These are phyloP conservation scores for Carollia perspicillata DNA, from an alignment of 2,113 vertebrate species.

Conservation along the genomic window DNA sequence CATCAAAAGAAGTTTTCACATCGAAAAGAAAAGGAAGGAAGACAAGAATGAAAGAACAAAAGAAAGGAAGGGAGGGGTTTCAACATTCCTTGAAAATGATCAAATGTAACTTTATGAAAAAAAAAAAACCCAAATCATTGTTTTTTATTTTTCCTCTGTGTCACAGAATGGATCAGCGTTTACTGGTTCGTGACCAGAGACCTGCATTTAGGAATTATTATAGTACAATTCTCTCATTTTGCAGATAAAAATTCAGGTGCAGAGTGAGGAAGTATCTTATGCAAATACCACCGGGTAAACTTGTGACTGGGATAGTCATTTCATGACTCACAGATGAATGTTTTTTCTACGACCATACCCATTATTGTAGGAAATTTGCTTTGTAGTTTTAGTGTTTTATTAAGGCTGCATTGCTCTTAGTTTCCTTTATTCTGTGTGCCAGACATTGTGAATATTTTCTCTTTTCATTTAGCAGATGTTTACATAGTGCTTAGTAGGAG, in stretches of 20 bases:
- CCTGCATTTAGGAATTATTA: background rate
- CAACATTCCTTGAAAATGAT: background rate
- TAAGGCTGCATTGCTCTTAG: background rate
- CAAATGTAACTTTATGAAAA: background rate
- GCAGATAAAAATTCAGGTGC: background rate
- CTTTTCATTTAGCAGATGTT: background rate
- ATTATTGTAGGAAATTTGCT: background rate
- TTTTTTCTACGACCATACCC: background rate
- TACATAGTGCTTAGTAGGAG: background rate
- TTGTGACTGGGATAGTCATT: background rate
- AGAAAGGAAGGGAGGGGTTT: background rate
- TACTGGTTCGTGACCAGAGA: background rate
- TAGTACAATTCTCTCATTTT: background rate
- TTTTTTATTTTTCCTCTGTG: background rate
- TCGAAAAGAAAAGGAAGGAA: background rate
- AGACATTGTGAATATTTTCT: background rate
- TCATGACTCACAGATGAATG: background rate
- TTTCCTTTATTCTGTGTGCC: slow-evolving; percentile 2
- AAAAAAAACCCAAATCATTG: background rate
- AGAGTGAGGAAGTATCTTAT: background rate
- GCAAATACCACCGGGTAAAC: background rate
- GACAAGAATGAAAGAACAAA: background rate
- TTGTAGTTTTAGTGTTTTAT: background rate
- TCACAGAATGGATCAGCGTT: background rate
- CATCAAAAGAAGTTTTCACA: background rate